These are phyloP conservation scores for Lacanobia oleracea DNA, from an alignment of 2,888 invertebrate genomes.

Conservation along the genomic window DNA sequence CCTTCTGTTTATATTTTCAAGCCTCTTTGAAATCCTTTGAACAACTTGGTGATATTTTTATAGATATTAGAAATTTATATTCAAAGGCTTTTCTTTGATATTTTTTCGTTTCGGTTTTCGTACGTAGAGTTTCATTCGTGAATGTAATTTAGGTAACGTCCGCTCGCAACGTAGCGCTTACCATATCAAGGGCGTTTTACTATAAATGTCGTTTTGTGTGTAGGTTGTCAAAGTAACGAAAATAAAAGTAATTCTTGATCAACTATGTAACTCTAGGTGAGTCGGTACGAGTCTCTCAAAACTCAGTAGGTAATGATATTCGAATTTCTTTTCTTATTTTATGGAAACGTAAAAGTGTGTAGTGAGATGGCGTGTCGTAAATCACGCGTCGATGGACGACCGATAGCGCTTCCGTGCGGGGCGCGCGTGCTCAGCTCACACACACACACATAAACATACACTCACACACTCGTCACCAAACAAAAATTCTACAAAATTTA, in stretches of 20 bases:
- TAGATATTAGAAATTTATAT: background rate
- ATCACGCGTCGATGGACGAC: constrained; percentile 84
- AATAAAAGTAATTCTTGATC: background rate
- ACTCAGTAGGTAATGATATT: constrained; percentile 54
- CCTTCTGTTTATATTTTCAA: constrained; percentile 66
- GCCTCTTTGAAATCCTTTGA: constrained; percentile 58
- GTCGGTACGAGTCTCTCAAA: constrained; percentile 29
- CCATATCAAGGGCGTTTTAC: background rate
- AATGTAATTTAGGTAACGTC: background rate
- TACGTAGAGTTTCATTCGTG: too few species aligned
- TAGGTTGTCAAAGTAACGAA: background rate
- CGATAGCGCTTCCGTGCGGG: constrained; percentile 82
- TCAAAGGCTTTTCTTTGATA: background rate
- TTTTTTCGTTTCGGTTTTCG: too few species aligned
- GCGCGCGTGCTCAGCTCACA: constrained; percentile 65
- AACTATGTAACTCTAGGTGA: background rate
- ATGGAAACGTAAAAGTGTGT: constrained; percentile 77
- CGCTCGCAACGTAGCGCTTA: background rate
- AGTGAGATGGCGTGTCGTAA: constrained; percentile 81
- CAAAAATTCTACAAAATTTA: background rate
- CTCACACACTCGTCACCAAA: constrained; percentile 13
- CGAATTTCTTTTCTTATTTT: constrained; percentile 65
- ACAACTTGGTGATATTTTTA: constrained; percentile 30
- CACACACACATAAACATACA: constrained; percentile 1
- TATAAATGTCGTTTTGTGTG: too few species aligned